Conservation (phyloP, 2,797 vertebrate species). For the Falco naumanni region DNA sequence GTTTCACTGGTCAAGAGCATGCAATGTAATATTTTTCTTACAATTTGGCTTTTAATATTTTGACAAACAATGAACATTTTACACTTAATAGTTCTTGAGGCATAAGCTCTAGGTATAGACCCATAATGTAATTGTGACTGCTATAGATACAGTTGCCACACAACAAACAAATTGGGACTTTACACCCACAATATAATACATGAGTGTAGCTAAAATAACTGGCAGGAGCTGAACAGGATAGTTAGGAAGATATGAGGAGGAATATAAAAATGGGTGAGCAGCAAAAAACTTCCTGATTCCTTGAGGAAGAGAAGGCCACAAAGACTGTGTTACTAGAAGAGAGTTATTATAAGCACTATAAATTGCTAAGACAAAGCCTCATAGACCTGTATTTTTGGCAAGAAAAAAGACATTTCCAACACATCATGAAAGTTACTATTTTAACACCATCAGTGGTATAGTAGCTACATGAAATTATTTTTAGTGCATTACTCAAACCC, state of each 20-base stretch:
- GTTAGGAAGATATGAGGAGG: background rate
- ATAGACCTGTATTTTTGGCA: background rate
- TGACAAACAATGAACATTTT: background rate
- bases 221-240: background rate
- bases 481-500: background rate
- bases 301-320: background rate
- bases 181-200: constrained; percentile 1
- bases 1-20: background rate
- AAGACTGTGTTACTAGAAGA: background rate
- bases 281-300: background rate
- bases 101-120: background rate
- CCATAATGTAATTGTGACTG: background rate
- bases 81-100: background rate
- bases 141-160: constrained; percentile 12
- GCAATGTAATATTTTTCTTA: background rate
- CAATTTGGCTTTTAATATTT: background rate
- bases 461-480: background rate
- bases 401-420: background rate
- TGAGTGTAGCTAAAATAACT: background rate
- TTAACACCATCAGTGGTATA: background rate
- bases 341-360: background rate
- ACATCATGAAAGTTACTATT: background rate
- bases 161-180: constrained; percentile 44
- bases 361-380: background rate
- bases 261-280: background rate